Conservation (phyloP, 2,888 invertebrate species). For the Mycalesis mineus region DNA sequence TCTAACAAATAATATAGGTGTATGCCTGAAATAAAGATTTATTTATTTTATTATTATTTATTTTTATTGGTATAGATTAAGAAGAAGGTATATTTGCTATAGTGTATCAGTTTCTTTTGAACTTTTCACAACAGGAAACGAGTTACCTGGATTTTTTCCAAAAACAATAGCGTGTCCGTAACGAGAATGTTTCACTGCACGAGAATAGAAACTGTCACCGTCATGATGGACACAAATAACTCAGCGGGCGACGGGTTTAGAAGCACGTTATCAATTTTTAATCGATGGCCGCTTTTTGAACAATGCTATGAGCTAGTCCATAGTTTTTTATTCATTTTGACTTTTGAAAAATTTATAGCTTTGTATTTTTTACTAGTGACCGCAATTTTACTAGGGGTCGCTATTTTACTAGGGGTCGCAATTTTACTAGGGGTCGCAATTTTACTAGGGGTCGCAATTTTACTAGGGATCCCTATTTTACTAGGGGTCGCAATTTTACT, state of each 20-base stretch:
- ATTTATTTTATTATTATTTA: no score
- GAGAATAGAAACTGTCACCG: conserved; percentile 8
- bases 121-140: background rate
- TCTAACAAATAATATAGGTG: no score
- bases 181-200: background rate
- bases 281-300: background rate
- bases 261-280: conserved; percentile 1
- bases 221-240: background rate
- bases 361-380: no score
- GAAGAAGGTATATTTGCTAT: no score
- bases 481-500: no score
- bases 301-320: background rate
- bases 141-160: background rate
- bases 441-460: no score
- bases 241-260: background rate
- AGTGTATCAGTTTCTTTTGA: background rate
- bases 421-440: no score
- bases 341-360: background rate
- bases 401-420: no score
- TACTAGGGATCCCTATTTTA: no score
- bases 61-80: no score
- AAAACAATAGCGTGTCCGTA: background rate
- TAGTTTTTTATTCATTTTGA: background rate
- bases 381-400: no score
- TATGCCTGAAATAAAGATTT: no score